Conservation (phyloP, 2,888 invertebrate species). For the Lucinisca nassula region DNA sequence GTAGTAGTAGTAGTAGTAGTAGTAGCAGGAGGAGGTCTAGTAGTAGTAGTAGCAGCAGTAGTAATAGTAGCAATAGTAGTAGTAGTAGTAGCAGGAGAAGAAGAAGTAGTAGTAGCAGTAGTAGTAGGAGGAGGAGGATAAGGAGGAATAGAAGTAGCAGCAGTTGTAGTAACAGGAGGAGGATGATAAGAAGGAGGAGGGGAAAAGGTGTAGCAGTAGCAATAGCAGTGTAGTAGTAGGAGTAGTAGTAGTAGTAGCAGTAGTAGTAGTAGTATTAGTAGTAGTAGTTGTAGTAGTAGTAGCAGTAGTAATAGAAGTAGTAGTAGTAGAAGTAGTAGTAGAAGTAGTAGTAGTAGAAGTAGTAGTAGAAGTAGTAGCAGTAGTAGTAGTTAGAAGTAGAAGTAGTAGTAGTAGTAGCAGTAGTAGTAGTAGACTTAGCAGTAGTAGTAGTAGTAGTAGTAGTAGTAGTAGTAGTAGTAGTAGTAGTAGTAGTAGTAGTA, state of each 20-base stretch:
- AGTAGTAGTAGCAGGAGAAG: not conserved
- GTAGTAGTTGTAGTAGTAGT: conserved; percentile 27
- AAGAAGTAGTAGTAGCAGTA: conserved; percentile 31
- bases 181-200: too few relatives aligned
- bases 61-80: not conserved
- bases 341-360: not conserved
- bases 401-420: too few relatives aligned
- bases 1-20: conserved; percentile 45
- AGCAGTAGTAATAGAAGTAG: conserved; percentile 7
- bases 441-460: conserved; percentile 33
- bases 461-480: conserved; percentile 35
- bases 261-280: too few relatives aligned
- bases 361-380: conserved; percentile 15
- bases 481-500: conserved; percentile 36
- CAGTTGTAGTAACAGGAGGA: too few relatives aligned
- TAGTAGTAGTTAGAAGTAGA: too few relatives aligned
- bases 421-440: too few relatives aligned
- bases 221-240: too few relatives aligned
- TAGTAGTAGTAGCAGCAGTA: not conserved
- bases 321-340: conserved; percentile 19
- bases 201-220: too few relatives aligned
- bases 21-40: conserved; percentile 34
- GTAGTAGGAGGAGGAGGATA: too few relatives aligned
- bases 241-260: too few relatives aligned
- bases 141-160: too few relatives aligned